These are phyloP conservation scores for Scaptomyza tumidula DNA, from an alignment of 2,888 invertebrate species.

Conservation along the genomic window DNA sequence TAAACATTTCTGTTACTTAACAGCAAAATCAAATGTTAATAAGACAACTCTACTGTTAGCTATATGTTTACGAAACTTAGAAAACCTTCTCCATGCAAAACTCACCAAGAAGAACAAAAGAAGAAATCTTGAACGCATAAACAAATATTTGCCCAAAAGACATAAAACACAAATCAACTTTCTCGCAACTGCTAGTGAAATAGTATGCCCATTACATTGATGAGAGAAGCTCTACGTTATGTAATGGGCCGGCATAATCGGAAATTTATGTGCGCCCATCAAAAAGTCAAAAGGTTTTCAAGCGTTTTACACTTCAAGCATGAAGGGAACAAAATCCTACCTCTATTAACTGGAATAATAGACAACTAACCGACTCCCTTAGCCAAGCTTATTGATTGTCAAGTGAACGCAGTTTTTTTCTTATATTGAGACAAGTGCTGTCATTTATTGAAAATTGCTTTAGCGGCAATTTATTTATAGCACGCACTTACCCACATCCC, in stretches of 20 bases:
- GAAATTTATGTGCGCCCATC: constrained; percentile 67
- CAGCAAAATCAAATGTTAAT: too few relatives aligned
- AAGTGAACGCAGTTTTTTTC: constrained; percentile 41
- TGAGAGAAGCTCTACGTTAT: constrained; percentile 36
- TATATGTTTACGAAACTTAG: too few relatives aligned
- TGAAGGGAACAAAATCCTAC: constrained; percentile 42
- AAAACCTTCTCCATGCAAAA: not conserved
- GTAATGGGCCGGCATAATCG: constrained; percentile 67
- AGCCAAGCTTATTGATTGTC: constrained; percentile 54
- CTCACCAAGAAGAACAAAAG: not conserved
- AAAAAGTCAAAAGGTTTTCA: constrained; percentile 55
- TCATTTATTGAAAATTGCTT: constrained; percentile 67
- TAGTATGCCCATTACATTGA: constrained; percentile 20
- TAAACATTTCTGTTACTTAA: too few relatives aligned
- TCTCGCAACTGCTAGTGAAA: constrained; percentile 1
- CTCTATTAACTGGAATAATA: constrained; percentile 56
- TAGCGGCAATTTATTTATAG: constrained; percentile 69
- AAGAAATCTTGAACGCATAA: not conserved
- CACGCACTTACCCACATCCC: constrained; percentile 33
- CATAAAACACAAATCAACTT: constrained; percentile 5
- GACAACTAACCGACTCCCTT: constrained; percentile 10
- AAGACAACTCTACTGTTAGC: too few relatives aligned
- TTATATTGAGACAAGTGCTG: constrained; percentile 24
- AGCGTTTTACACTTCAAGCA: constrained; percentile 60
- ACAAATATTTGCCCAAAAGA: constrained; percentile 19